phyloP scores from a whole-genome alignment of 1,140 invertebrate species.

The Pemphigus obesinymphae region DNA sequence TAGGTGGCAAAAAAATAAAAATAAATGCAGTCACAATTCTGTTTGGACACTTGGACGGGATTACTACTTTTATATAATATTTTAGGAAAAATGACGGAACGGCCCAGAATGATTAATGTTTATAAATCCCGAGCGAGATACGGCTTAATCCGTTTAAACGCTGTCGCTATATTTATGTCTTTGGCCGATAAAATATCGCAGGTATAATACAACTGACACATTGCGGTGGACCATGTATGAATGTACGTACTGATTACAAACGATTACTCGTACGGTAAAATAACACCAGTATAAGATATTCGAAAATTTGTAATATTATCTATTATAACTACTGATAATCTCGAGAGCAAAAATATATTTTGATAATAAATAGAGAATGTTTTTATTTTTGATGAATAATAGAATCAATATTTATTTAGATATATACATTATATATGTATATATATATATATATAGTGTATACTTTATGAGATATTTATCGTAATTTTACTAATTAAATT shows the following conservation, averaged over 20 bases:
- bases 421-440: too few relatives aligned
- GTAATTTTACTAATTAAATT: too few relatives aligned
- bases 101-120: slow-evolving; percentile 14
- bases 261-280: not conserved
- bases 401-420: too few relatives aligned
- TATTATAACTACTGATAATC: too few relatives aligned
- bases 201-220: not conserved
- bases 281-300: not conserved
- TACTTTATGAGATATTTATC: too few relatives aligned
- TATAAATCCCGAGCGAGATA: not conserved
- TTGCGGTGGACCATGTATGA: not conserved
- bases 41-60: not conserved
- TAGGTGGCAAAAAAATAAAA: too few relatives aligned
- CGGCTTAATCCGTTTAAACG: slow-evolving; percentile 18
- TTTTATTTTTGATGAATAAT: too few relatives aligned
- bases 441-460: too few relatives aligned
- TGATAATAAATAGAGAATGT: too few relatives aligned
- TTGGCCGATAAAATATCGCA: slow-evolving; percentile 12
- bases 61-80: too few relatives aligned
- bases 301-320: not conserved
- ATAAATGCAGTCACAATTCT: too few relatives aligned
- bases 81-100: not conserved
- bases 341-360: too few relatives aligned
- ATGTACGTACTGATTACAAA: not conserved
- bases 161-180: slow-evolving; percentile 1